Evolutionary conservation across 92 coral and sea anemone species (phyloP).

Genomic region (Pocillopora grandis): DNA sequence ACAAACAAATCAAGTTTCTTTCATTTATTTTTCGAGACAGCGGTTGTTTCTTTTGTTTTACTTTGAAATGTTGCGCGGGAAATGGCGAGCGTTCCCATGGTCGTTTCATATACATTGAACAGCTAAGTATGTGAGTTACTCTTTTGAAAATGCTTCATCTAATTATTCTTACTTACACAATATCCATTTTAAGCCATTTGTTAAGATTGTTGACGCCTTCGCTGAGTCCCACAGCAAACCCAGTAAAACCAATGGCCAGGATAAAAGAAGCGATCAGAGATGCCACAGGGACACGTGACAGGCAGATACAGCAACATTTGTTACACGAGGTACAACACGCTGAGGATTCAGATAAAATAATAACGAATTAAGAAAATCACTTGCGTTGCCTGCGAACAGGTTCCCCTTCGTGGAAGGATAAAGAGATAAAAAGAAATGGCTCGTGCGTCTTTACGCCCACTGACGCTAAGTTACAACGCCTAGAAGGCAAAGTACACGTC

Average conservation of each 20-base stretch:
- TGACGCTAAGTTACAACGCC: no score
- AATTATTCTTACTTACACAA: slow-evolving; percentile 63
- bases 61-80: no score
- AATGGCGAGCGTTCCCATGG: no score
- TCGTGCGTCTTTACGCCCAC: no score
- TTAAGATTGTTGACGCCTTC: slow-evolving; percentile 80
- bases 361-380: background rate
- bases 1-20: background rate
- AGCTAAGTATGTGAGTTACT: no score
- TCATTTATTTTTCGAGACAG: background rate
- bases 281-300: slow-evolving; percentile 78
- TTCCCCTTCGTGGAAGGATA: no score
- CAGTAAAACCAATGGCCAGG: slow-evolving; percentile 80
- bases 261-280: slow-evolving; percentile 80
- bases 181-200: slow-evolving; percentile 84
- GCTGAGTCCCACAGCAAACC: slow-evolving; percentile 81
- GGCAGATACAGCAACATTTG: slow-evolving; percentile 84
- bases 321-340: slow-evolving; percentile 90
- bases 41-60: background rate
- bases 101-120: no score
- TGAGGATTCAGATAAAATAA: slow-evolving; percentile 6
- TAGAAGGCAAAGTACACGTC: no score
- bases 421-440: no score
- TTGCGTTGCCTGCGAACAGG: background rate
- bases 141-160: no score